phyloP scores from a whole-genome alignment of 2,113 vertebrate genomes.

The Choloepus hoffmanni region DNA sequence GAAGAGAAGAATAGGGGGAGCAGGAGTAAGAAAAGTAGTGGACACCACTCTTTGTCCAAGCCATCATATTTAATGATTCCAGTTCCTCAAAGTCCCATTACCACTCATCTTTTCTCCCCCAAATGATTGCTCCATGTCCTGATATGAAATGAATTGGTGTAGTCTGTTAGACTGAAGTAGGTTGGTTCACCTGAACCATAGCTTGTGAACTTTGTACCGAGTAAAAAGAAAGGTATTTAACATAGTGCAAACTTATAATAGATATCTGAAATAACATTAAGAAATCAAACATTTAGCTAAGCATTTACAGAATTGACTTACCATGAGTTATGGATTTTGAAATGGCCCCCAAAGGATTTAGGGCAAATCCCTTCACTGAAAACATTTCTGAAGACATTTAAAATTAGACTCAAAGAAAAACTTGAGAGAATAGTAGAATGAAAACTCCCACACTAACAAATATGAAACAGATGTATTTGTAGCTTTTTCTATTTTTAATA shows the following conservation, averaged over 20 bases:
- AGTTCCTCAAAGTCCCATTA: neutral
- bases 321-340: conserved; percentile 68
- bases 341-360: conserved; percentile 72
- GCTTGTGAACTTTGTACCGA: neutral
- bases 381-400: conserved; percentile 53
- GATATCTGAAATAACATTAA: conserved; percentile 73
- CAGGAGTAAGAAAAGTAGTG: neutral
- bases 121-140: neutral
- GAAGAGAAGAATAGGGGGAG: neutral
- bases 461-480: conserved; percentile 79
- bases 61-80: neutral
- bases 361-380: conserved; percentile 67
- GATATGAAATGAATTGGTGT: neutral
- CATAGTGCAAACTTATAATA: conserved; percentile 40
- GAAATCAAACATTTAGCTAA: conserved; percentile 74
- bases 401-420: conserved; percentile 76
- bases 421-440: conserved; percentile 64
- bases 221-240: conserved; percentile 46
- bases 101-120: neutral
- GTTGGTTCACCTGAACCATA: neutral
- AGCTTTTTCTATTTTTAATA: conserved; percentile 74
- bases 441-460: conserved; percentile 82
- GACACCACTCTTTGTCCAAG: neutral
- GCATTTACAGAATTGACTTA: conserved; percentile 68
- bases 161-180: neutral